Conservation (phyloP, 1,140 invertebrate genomes). For the Drosophila dunni region DNA sequence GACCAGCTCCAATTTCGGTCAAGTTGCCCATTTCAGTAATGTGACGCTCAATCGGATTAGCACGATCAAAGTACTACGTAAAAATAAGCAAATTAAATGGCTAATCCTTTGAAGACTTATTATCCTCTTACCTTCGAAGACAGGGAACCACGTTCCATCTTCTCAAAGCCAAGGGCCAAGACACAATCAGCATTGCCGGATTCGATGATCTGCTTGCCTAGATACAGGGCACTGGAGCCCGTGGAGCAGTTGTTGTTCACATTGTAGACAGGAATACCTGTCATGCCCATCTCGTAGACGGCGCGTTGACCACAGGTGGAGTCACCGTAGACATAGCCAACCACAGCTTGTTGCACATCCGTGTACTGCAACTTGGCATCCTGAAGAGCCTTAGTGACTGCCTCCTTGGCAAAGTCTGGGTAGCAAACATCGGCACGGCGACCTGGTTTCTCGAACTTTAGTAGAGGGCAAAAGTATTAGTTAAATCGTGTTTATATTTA, state of each 20-base stretch:
- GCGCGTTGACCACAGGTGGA: constrained; percentile 98
- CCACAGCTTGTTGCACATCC: constrained; percentile 94
- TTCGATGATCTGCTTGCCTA: constrained; percentile 96
- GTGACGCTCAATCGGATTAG: constrained; percentile 97
- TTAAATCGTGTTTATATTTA: constrained; percentile 19
- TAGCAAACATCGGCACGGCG: constrained; percentile 93
- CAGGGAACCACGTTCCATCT: constrained; percentile 97
- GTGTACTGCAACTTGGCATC: constrained; percentile 94
- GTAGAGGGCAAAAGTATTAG: constrained; percentile 7
- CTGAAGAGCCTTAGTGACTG: constrained; percentile 93
- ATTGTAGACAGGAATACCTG: constrained; percentile 98
- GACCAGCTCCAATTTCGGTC: constrained; percentile 91
- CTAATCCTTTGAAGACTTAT: too few species aligned
- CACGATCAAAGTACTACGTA: constrained; percentile 92
- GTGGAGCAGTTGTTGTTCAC: constrained; percentile 99
- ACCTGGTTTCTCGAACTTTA: constrained; percentile 91
- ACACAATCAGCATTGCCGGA: constrained; percentile 94
- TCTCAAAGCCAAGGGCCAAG: constrained; percentile 98
- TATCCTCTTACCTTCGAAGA: constrained; percentile 87
- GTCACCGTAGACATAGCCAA: constrained; percentile 98
- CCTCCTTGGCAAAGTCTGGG: constrained; percentile 97
- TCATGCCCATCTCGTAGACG: constrained; percentile 97
- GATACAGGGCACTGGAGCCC: constrained; percentile 95
- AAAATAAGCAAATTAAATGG: background rate
- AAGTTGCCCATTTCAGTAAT: constrained; percentile 93